These are phyloP conservation scores for Spicauda simplicius DNA, from an alignment of 2,888 invertebrate species.

Conservation along the genomic window DNA sequence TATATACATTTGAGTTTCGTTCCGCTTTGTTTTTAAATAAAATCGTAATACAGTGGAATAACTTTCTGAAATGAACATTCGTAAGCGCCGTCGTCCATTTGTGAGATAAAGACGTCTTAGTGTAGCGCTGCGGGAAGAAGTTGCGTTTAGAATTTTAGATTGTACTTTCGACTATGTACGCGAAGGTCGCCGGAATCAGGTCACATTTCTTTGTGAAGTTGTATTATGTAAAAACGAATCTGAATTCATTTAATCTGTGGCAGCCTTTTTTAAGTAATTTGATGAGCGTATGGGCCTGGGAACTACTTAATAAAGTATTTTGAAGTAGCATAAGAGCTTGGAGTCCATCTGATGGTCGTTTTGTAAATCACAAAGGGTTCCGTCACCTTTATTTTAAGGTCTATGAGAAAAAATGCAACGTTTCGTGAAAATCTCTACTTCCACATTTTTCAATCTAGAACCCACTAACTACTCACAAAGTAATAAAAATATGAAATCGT, in stretches of 20 bases:
- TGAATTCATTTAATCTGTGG: neutral
- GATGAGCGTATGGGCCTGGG: no score
- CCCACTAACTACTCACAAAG: no score
- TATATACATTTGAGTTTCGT: neutral
- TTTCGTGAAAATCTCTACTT: no score
- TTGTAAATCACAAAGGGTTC: no score
- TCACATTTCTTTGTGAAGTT: constrained; percentile 17
- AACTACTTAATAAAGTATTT: no score
- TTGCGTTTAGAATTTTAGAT: constrained; percentile 18
- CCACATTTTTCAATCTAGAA: no score
- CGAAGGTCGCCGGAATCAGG: constrained; percentile 19
- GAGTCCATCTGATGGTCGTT: no score
- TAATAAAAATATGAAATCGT: no score
- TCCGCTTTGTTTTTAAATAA: neutral
- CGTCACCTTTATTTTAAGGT: no score
- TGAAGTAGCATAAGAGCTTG: no score
- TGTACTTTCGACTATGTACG: constrained; percentile 1
- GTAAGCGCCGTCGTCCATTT: constrained; percentile 2
- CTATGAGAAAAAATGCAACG: no score
- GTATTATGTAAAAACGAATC: neutral
- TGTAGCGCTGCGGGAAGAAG: constrained; percentile 5
- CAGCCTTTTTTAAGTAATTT: neutral
- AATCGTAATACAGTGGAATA: constrained; percentile 12
- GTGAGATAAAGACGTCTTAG: constrained; percentile 6
- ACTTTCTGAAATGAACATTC: constrained; percentile 8